Evolutionary conservation across 2,888 invertebrate genomes (phyloP).

Genomic region (Lymantria monacha): DNA sequence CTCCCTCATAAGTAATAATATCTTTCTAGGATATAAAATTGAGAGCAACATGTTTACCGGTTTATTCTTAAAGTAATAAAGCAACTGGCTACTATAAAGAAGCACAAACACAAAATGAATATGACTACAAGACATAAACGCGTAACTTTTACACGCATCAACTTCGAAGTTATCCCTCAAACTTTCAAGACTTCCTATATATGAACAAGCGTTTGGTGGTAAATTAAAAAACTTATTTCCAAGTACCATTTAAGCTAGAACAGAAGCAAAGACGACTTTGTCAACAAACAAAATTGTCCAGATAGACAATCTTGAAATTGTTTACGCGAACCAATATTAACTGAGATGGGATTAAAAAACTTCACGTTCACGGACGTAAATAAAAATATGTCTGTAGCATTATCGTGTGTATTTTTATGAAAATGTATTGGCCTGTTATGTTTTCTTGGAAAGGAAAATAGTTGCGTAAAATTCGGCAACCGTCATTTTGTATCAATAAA

Average conservation of each 20-base stretch:
- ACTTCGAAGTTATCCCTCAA: too few species aligned
- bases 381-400: slow-evolving; percentile 13
- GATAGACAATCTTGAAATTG: slow-evolving; percentile 30
- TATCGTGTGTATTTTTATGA: background rate
- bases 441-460: slow-evolving; percentile 1
- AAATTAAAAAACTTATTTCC: slow-evolving; percentile 38
- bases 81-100: too few species aligned
- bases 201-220: slow-evolving; percentile 15
- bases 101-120: background rate
- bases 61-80: too few species aligned
- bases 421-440: slow-evolving; percentile 1
- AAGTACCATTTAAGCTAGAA: slow-evolving; percentile 31
- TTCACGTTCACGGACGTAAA: slow-evolving; percentile 7
- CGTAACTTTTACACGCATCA: slow-evolving; percentile 16
- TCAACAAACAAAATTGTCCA: slow-evolving; percentile 22
- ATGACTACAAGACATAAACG: slow-evolving; percentile 21
- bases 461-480: background rate
- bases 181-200: background rate
- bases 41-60: too few species aligned
- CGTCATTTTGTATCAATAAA: background rate
- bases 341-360: slow-evolving; percentile 27
- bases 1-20: too few species aligned
- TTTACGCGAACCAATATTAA: slow-evolving; percentile 22
- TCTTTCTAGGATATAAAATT: too few species aligned
- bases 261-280: slow-evolving; percentile 24